A percentile compares a stretch with the other conserved stretches of the same genome.
phyloP scores from a whole-genome alignment of 2,888 invertebrate species.

The Lithodes maja region DNA sequence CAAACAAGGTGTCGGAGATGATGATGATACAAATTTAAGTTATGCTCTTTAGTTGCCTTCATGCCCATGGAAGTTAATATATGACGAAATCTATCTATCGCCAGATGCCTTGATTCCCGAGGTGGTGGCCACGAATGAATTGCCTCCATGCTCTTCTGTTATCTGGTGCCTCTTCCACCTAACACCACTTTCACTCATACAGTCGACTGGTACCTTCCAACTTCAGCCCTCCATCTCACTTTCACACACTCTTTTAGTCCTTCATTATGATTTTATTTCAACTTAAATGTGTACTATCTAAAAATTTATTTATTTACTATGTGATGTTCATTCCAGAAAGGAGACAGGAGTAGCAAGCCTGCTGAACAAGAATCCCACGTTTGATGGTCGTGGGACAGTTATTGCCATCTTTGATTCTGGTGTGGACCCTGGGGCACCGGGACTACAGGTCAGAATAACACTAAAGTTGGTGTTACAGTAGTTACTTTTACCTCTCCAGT shows the following conservation, averaged over 20 bases:
- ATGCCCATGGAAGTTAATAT: too few relatives aligned
- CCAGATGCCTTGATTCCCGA: neutral
- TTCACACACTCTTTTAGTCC: neutral
- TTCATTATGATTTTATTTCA: neutral
- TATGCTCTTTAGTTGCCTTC: too few relatives aligned
- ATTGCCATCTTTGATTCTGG: conserved; percentile 99
- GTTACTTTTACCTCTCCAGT: too few relatives aligned
- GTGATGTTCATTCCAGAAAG: conserved; percentile 51
- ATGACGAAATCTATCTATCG: neutral
- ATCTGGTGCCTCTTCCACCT: neutral
- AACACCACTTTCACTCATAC: neutral
- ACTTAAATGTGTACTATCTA: neutral
- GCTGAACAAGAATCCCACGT: conserved; percentile 89
- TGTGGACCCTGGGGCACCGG: conserved; percentile 96
- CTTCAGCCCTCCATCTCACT: too few relatives aligned
- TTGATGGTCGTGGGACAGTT: conserved; percentile 92
- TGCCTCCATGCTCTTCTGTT: neutral
- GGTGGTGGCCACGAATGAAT: neutral
- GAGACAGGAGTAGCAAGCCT: conserved; percentile 94
- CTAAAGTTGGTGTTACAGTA: too few relatives aligned
- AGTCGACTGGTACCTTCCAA: neutral
- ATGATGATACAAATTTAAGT: too few relatives aligned
- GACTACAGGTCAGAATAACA: conserved; percentile 84
- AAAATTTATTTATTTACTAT: neutral
- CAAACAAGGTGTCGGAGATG: too few relatives aligned